phyloP scores from a whole-genome alignment of 2,113 vertebrate species.

The Aix galericulata region DNA sequence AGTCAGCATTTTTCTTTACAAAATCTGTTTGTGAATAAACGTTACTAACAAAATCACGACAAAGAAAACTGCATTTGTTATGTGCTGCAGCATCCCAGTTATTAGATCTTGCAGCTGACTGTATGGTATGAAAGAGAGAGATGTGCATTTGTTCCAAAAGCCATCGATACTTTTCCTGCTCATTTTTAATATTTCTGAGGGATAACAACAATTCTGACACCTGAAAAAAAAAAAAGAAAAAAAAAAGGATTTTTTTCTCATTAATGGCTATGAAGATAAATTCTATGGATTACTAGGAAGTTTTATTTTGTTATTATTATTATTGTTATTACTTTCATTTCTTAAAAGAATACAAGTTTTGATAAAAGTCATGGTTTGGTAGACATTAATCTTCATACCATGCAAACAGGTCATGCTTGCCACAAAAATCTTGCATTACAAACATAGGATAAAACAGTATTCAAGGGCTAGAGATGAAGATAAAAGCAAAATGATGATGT shows the following conservation, averaged over 20 bases:
- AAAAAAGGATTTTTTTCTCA: background rate
- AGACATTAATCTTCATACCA: background rate
- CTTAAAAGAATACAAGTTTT: background rate
- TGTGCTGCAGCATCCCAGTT: background rate
- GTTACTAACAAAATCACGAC: background rate
- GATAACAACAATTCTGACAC: background rate
- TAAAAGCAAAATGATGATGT: background rate
- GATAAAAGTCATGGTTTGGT: accelerated
- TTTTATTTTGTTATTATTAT: background rate
- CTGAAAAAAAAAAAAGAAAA: background rate
- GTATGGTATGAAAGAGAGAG: background rate
- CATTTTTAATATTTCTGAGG: background rate
- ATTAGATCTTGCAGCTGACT: background rate
- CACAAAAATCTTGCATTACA: background rate
- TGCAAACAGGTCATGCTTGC: background rate
- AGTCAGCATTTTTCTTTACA: background rate
- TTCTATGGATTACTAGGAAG: background rate
- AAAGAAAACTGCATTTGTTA: background rate
- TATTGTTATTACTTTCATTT: background rate
- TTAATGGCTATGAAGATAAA: background rate
- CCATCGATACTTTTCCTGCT: background rate
- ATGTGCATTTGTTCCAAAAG: background rate
- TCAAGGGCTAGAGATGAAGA: background rate
- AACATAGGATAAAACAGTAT: background rate
- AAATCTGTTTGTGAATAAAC: background rate